Conservation (phyloP, 2,113 vertebrate genomes). For the Speoplatyrhinus poulsoni region DNA sequence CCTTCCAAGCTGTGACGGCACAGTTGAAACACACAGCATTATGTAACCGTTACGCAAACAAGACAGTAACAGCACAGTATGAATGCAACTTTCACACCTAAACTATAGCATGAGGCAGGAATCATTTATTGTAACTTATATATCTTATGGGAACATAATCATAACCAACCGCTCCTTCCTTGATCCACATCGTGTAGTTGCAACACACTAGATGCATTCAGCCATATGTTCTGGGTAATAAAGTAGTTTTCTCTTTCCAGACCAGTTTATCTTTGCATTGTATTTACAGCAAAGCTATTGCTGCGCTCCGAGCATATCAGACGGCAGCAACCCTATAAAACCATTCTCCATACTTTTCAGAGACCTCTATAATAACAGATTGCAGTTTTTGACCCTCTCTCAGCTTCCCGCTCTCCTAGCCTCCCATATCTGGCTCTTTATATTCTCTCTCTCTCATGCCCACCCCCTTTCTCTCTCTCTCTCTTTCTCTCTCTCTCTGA, state of each 20-base stretch:
- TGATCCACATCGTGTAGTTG: neutral
- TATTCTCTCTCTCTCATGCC: constrained; percentile 20
- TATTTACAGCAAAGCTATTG: constrained; percentile 38
- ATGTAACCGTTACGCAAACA: neutral
- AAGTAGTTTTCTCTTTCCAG: constrained; percentile 6
- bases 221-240: neutral
- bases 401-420: constrained; percentile 18
- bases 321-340: constrained; percentile 33
- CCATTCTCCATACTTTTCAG: constrained; percentile 56
- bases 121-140: neutral
- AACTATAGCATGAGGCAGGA: neutral
- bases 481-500: constrained; percentile 37
- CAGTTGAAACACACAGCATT: neutral
- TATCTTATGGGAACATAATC: neutral
- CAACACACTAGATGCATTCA: neutral
- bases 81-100: neutral
- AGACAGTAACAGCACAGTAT: neutral
- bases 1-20: neutral
- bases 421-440: constrained; percentile 10
- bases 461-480: constrained; percentile 38
- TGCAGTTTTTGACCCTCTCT: constrained; percentile 29
- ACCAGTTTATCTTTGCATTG: constrained; percentile 25
- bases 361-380: neutral
- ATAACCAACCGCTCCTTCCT: neutral
- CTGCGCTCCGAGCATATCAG: constrained; percentile 8